These are phyloP conservation scores for Gulo gulo DNA, from an alignment of 2,113 vertebrate genomes.

Conservation along the genomic window DNA sequence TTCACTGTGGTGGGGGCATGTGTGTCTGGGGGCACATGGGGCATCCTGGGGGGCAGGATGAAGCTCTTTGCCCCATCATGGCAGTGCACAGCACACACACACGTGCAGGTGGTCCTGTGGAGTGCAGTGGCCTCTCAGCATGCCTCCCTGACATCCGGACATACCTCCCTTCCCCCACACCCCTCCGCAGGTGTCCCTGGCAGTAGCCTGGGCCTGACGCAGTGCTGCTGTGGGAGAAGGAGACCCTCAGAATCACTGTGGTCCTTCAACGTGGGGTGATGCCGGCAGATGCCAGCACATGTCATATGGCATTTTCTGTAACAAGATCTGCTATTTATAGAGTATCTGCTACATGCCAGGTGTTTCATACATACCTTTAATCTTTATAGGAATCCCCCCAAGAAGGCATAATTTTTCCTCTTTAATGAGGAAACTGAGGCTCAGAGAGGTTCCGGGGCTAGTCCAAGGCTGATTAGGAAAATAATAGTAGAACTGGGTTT, in stretches of 20 bases:
- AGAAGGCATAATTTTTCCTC: constrained; percentile 15
- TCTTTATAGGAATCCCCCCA: background rate
- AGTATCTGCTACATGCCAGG: background rate
- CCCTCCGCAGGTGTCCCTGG: constrained; percentile 40
- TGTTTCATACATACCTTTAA: constrained; percentile 45
- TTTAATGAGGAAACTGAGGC: constrained; percentile 37
- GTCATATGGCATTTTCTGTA: background rate
- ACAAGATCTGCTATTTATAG: constrained; percentile 45
- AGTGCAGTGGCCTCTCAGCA: background rate
- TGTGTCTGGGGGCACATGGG: background rate
- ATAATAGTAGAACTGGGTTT: background rate
- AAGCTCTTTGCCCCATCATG: constrained; percentile 11
- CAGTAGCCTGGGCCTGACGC: background rate
- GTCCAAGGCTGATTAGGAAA: background rate
- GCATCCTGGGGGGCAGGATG: background rate
- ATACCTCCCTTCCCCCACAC: background rate
- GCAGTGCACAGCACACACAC: background rate
- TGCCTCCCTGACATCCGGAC: background rate
- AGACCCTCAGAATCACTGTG: constrained; percentile 39
- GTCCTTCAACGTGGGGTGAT: background rate
- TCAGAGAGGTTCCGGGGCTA: background rate
- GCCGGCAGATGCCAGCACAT: background rate
- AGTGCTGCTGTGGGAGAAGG: constrained; percentile 62
- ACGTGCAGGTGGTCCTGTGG: background rate
- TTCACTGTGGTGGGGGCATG: background rate